phyloP scores from a whole-genome alignment of 1,140 invertebrate species.

The Pararge aegeria region DNA sequence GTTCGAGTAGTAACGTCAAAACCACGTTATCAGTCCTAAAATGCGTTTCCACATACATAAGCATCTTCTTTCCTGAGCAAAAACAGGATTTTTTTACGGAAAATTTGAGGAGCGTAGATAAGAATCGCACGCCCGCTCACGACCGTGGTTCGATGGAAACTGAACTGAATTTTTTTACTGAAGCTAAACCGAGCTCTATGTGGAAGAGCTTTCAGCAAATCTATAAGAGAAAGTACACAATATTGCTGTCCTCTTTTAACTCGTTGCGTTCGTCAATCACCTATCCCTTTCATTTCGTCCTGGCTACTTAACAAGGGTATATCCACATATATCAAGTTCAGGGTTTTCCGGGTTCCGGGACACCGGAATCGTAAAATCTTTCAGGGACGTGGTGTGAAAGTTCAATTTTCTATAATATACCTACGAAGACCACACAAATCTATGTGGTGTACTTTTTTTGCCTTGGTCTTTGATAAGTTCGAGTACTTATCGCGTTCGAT shows the following conservation, averaged over 20 bases:
- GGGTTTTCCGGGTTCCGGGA: too few species aligned
- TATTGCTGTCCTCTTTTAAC: conserved; percentile 42
- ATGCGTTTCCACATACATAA: conserved; percentile 17
- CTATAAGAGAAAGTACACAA: conserved; percentile 70
- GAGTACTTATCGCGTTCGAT: too few species aligned
- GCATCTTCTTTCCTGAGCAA: neutral
- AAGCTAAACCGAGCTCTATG: conserved; percentile 46
- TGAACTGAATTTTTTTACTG: conserved; percentile 41
- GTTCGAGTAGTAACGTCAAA: conserved; percentile 1
- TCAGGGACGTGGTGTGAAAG: too few species aligned
- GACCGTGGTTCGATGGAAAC: conserved; percentile 31
- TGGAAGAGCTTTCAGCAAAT: conserved; percentile 62
- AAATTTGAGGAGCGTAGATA: conserved; percentile 39
- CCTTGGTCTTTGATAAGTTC: too few species aligned
- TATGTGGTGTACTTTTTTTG: too few species aligned
- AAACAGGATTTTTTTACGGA: conserved; percentile 36
- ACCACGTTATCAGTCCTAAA: conserved; percentile 11
- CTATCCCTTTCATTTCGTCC: conserved; percentile 48
- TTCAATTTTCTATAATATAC: too few species aligned
- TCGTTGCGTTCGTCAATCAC: conserved; percentile 4
- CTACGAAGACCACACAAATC: too few species aligned
- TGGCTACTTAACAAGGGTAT: conserved; percentile 40
- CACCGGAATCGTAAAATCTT: too few species aligned
- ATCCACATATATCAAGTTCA: too few species aligned
- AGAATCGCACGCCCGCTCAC: conserved; percentile 27